Evolutionary conservation across 1,140 invertebrate genomes (phyloP), one percentile per base, ranked within the genome.

Genomic region (Heliconius melpomene): DNA sequence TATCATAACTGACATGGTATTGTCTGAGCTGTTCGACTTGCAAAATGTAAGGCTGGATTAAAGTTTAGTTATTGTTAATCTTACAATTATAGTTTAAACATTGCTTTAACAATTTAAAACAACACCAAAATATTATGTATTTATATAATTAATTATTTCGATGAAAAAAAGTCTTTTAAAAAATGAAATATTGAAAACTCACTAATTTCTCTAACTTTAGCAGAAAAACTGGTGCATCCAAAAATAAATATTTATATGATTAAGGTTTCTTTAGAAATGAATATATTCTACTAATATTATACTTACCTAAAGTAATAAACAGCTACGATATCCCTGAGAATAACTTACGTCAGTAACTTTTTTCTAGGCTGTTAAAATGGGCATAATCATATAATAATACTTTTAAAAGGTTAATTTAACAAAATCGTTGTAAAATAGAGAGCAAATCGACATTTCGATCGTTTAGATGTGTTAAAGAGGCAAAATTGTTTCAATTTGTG

Each of bases 401-500:
- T 66, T 66, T n/a, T 29, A 29, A 66, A 66, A 66, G 13, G 60
- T 13, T 13, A 66, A 29, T 66, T 66, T 29, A 66, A 66, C 26
- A 66, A n/a, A 66, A 26, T 66, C 13, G 23, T 2, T 66, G 1
- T 66, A 66, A 66, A 66, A 66, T 66, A 66, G 60, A 66, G 11
- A 66, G 13, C 13, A 23, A 26, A 66, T 60, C 54, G 54, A 75
- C n/a, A 3, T n/a, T 16, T 32, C 50, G n/a, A 52, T 54, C 32
- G 26, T 54, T 26, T 9, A 54, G 23, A 72, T 32, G 32, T 72
- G 23, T 74, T 74, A 74, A 74, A 26, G 38, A 50, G 60, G n/a
- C 54, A 57, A 57, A 57, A 57, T 57, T 57, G 54, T 23, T n/a
- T 57, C 54, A 57, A 57, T 57, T 57, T 57, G 54, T 57, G n/a